Percentiles rank a stretch among this genome's conserved stretches.
Conservation (phyloP, 2,797 vertebrate genomes). For the Sebastes oblongus region DNA sequence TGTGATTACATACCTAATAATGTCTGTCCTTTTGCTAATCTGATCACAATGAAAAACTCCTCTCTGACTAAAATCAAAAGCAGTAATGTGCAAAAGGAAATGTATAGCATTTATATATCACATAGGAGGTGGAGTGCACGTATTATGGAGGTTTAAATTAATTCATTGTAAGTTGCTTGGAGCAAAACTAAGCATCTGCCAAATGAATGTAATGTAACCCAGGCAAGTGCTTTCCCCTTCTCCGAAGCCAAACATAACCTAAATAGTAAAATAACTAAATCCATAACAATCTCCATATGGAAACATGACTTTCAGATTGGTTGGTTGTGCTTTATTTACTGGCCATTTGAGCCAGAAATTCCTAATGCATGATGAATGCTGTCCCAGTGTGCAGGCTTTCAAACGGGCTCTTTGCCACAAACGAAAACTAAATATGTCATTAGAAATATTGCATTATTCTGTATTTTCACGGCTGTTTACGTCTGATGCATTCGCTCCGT, state of each 20-base stretch:
- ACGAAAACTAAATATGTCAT: background rate
- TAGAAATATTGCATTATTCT: background rate
- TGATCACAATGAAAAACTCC: background rate
- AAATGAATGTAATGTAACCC: background rate
- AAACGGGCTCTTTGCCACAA: background rate
- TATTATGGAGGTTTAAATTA: background rate
- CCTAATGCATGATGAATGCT: background rate
- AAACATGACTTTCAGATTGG: background rate
- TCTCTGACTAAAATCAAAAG: background rate
- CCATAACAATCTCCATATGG: background rate
- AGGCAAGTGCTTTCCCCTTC: background rate
- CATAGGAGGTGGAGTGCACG: background rate
- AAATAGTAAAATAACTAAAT: background rate
- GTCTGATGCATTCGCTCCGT: no score
- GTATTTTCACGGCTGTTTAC: background rate
- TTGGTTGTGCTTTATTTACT: background rate
- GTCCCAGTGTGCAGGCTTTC: background rate
- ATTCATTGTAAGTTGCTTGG: background rate
- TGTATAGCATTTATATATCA: background rate
- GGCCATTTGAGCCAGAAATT: background rate
- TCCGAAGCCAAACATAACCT: background rate
- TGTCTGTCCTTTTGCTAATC: background rate
- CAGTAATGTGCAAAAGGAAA: background rate
- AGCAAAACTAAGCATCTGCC: background rate
- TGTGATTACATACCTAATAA: background rate